A percentile compares a stretch with the other conserved stretches of the same genome.
Evolutionary conservation across 2,797 vertebrate genomes (phyloP).

Genomic region (Sebastes aleutianus): DNA sequence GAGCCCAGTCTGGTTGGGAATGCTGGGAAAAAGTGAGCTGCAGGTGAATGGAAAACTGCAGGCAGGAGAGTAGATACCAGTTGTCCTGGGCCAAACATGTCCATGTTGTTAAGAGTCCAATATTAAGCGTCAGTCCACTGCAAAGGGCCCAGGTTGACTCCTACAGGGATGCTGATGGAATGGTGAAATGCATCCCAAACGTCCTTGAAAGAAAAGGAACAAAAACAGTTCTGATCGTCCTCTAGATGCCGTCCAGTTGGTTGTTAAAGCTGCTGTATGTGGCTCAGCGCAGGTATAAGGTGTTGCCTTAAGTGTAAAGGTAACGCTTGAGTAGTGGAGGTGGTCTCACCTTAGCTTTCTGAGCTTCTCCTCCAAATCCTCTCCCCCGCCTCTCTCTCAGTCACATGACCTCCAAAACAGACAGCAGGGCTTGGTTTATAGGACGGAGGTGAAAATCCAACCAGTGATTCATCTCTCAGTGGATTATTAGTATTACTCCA

Average conservation of each 20-base stretch:
- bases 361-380: constrained; percentile 47
- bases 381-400: constrained; percentile 43
- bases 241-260: neutral
- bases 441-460: constrained; percentile 42
- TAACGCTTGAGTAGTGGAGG: constrained; percentile 54
- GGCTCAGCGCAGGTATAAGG: constrained; percentile 49
- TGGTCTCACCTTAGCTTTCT: constrained; percentile 74
- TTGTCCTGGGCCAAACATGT: constrained; percentile 84
- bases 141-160: constrained; percentile 24
- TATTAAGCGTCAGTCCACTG: constrained; percentile 15
- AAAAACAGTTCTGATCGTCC: neutral
- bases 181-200: constrained; percentile 46
- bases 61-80: constrained; percentile 80
- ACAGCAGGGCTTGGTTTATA: constrained; percentile 59
- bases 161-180: constrained; percentile 19
- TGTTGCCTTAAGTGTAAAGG: constrained; percentile 53
- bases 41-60: constrained; percentile 80
- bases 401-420: constrained; percentile 72
- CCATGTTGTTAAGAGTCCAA: constrained; percentile 48
- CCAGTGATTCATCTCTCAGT: constrained; percentile 55
- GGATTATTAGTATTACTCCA: constrained; percentile 21
- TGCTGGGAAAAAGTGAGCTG: constrained; percentile 79
- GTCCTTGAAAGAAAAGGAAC: neutral
- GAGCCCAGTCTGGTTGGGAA: constrained; percentile 77
- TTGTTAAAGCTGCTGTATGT: neutral